Evolutionary conservation across 2,797 vertebrate species (phyloP), one percentile per base, ranked within the genome.

Genomic region (Cuculus canorus): DNA sequence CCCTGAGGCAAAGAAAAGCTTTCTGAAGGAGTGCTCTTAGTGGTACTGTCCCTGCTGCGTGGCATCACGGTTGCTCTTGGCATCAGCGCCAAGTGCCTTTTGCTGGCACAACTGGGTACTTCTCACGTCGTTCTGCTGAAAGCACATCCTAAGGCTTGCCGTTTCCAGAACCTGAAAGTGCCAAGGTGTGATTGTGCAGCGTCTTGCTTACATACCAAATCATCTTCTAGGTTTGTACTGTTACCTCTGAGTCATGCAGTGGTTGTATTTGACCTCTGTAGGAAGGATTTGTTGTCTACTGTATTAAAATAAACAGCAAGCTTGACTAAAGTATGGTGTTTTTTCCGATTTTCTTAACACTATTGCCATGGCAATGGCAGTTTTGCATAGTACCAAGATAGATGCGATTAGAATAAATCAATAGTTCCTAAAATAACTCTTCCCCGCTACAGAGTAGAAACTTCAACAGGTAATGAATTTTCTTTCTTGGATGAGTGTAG

Each of bases 351-450:
- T 52, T 88, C 68, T 61, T 24, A 70, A 35, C 22, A 5, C 45
- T 66, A 59, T 88, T 91, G 61, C 84, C 72, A 81, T 66, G 70
- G 77, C 80, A 81, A 53, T 89, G 71, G 50, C 52, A 69, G 33
- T 83, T 89, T 92, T 93, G 83, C 63, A 9, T 37, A 76, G 72
- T 16, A 35, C 61, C 30, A 19, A 83, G 54, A n/a, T 45, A 72
- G n/a, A n/a, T 23, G 52, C 82, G 83, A 76, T 93, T 92, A 78
- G 69, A 69, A 30, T 78, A 93, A 86, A 63, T 63, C 69, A 28
- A 14, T 45, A 72, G 39, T 43, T 95, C 72, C 85, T 82, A 47
- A 93, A 90, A 82, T 81, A 91, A 35, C 47, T 78, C 65, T 70
- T 87, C 28, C 14, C 18, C 63, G 33, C 52, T 86, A 39, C 13